phyloP scores from a whole-genome alignment of 2,888 invertebrate genomes.

The Pollenia angustigena region DNA sequence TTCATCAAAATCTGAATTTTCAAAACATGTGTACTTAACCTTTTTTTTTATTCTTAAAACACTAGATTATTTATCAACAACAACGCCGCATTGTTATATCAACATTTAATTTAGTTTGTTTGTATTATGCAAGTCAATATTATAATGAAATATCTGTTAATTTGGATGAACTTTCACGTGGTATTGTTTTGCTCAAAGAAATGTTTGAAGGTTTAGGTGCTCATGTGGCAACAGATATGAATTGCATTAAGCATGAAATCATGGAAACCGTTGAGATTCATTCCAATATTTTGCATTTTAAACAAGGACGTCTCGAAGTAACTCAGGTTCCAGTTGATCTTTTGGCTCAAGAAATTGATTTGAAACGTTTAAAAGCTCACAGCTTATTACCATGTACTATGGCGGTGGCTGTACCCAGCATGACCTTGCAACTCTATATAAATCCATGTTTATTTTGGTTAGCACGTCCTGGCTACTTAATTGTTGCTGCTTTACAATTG shows the following conservation, averaged over 20 bases:
- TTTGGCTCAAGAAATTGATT: slow-evolving; percentile 83
- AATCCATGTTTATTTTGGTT: slow-evolving; percentile 90
- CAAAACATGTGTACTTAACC: no score
- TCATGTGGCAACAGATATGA: slow-evolving; percentile 85
- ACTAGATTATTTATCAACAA: slow-evolving; percentile 87
- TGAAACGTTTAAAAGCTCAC: slow-evolving; percentile 86
- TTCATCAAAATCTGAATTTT: no score
- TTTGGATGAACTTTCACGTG: slow-evolving; percentile 79
- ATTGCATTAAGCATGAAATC: slow-evolving; percentile 84
- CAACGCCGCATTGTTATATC: slow-evolving; percentile 89
- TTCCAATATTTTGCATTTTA: slow-evolving; percentile 81
- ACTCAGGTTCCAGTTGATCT: slow-evolving; percentile 78
- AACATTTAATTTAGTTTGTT: slow-evolving; percentile 89
- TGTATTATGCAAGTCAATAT: slow-evolving; percentile 81
- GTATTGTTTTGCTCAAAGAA: slow-evolving; percentile 78
- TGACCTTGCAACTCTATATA: slow-evolving; percentile 90
- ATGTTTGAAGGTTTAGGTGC: slow-evolving; percentile 83
- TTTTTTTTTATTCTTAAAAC: slow-evolving; percentile 30
- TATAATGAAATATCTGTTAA: slow-evolving; percentile 78
- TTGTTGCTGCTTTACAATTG: slow-evolving; percentile 83
- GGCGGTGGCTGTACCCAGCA: slow-evolving; percentile 88
- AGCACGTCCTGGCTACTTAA: slow-evolving; percentile 87
- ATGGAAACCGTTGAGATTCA: slow-evolving; percentile 87
- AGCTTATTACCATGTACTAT: slow-evolving; percentile 88
- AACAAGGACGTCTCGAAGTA: slow-evolving; percentile 77